A percentile compares a stretch with the other conserved stretches of the same genome.
These are phyloP conservation scores for Bathynomus jamesi DNA, from an alignment of 1,140 invertebrate genomes.

Conservation along the genomic window DNA sequence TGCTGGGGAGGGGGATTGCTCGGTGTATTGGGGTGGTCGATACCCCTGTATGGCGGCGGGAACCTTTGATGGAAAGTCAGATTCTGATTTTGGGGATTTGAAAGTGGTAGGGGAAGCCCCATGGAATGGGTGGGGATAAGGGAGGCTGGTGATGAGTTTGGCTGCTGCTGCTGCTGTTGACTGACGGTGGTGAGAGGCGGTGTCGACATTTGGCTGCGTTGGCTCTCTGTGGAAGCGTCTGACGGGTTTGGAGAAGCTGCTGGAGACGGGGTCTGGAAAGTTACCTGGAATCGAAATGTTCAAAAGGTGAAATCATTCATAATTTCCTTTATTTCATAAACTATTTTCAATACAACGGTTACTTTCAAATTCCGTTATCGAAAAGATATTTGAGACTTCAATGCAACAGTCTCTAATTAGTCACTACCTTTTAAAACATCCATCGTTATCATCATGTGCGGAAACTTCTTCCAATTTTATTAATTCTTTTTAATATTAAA, in stretches of 20 bases:
- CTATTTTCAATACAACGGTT: too few species aligned
- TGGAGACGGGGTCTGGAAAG: conserved; percentile 51
- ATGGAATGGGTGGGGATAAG: conserved; percentile 19
- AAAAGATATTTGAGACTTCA: too few species aligned
- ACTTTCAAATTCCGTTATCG: too few species aligned
- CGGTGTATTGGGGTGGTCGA: conserved; percentile 6
- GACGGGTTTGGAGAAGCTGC: conserved; percentile 45
- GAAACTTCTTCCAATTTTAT: too few species aligned
- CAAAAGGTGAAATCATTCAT: too few species aligned
- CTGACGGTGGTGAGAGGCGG: conserved; percentile 15
- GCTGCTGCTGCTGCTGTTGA: too few species aligned
- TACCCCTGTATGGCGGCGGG: conserved; percentile 10
- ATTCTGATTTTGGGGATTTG: conserved; percentile 12
- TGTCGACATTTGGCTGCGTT: conserved; percentile 25
- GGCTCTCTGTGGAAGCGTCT: conserved; percentile 32
- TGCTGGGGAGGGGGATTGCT: not conserved
- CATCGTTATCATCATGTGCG: too few species aligned
- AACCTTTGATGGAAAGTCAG: conserved; percentile 11
- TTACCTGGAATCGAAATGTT: conserved; percentile 50
- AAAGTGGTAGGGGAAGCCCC: conserved; percentile 11
- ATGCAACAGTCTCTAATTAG: too few species aligned
- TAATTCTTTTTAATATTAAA: too few species aligned
- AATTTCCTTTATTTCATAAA: too few species aligned
- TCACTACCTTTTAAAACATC: too few species aligned
- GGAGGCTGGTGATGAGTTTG: conserved; percentile 18